These are phyloP conservation scores for Tenthredo mesomela DNA, from an alignment of 2,888 invertebrate genomes.

Conservation along the genomic window DNA sequence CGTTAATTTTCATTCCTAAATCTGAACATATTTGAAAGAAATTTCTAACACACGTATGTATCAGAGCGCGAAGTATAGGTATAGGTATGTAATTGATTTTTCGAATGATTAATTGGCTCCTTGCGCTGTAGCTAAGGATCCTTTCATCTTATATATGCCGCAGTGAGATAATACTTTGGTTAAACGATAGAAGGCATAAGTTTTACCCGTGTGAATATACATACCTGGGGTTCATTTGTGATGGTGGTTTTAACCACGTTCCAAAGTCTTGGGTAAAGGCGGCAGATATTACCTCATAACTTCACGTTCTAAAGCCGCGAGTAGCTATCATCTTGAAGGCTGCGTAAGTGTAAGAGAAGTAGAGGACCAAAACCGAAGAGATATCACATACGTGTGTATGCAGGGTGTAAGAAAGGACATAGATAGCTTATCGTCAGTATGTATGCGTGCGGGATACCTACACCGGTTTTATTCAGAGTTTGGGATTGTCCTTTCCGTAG, in stretches of 20 bases:
- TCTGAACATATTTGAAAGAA: neutral
- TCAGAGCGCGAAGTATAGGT: no score
- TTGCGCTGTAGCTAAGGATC: neutral
- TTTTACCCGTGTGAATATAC: neutral
- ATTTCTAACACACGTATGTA: neutral
- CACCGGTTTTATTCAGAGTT: neutral
- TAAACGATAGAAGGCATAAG: neutral
- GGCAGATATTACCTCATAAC: conserved; percentile 51
- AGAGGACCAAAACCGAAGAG: neutral
- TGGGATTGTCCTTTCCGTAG: conserved; percentile 15
- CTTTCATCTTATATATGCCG: neutral
- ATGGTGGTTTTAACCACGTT: conserved; percentile 34
- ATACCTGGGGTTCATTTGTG: neutral
- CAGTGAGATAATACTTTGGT: neutral
- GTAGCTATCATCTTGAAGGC: conserved; percentile 24
- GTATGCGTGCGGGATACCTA: neutral
- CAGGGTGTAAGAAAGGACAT: neutral
- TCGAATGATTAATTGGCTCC: neutral
- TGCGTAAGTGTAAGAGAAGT: neutral
- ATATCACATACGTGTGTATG: neutral
- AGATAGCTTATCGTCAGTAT: neutral
- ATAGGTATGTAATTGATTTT: neutral
- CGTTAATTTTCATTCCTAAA: neutral
- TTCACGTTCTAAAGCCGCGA: conserved; percentile 18
- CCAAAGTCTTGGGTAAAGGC: conserved; percentile 42